phyloP scores from a whole-genome alignment of 2,797 vertebrate species.

The Anas acuta region DNA sequence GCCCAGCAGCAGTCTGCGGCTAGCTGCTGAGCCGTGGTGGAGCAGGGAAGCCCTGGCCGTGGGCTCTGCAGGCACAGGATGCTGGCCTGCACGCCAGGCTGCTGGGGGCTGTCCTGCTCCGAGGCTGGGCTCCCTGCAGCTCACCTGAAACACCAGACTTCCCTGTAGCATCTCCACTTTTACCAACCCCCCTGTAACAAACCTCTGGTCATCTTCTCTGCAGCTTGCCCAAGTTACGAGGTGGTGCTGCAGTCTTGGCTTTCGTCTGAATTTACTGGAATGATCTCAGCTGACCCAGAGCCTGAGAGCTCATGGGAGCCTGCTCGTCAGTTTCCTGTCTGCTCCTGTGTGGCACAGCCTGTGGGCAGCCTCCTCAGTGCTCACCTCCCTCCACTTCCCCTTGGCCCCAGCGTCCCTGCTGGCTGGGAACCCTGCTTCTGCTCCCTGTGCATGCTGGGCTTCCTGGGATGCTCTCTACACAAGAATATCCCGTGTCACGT shows the following conservation, averaged over 20 bases:
- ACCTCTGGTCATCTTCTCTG: neutral
- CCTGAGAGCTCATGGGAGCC: neutral
- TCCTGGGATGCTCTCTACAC: neutral
- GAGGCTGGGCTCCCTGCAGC: neutral
- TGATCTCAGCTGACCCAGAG: neutral
- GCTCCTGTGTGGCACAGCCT: no score
- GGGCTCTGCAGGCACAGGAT: neutral
- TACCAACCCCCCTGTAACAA: neutral
- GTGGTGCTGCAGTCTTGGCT: neutral
- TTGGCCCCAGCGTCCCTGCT: neutral
- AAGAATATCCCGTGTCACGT: neutral
- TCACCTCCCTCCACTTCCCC: neutral
- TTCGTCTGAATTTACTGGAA: neutral
- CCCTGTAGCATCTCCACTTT: accelerated
- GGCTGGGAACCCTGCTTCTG: neutral
- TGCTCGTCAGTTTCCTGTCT: neutral
- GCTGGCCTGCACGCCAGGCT: accelerated
- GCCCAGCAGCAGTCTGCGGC: neutral
- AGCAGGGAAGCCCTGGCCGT: neutral
- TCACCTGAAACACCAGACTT: neutral
- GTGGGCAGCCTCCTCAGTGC: no score
- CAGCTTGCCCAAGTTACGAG: neutral
- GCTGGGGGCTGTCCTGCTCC: neutral
- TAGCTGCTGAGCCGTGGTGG: neutral
- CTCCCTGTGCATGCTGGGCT: neutral